Conservation (phyloP, 2,888 invertebrate genomes). For the Heliothis peltigera region DNA sequence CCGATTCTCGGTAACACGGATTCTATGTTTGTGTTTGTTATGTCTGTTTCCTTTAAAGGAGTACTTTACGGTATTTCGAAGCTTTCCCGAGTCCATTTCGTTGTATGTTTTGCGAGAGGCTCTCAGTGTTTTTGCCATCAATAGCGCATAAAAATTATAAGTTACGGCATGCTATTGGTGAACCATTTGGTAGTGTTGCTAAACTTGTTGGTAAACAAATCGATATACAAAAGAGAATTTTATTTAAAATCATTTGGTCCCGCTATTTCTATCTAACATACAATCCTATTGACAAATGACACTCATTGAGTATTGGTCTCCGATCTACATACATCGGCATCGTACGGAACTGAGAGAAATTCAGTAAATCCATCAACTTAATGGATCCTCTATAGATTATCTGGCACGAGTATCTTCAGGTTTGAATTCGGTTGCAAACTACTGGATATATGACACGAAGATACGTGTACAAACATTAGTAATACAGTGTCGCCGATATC, state of each 20-base stretch:
- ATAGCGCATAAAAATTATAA: constrained; percentile 41
- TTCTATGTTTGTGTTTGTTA: constrained; percentile 37
- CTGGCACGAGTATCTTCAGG: constrained; percentile 3
- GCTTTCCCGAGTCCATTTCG: constrained; percentile 15
- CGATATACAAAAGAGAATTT: no score
- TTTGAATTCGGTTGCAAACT: background rate
- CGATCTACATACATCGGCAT: background rate
- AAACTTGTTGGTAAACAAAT: no score
- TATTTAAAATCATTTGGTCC: background rate
- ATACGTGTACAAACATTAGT: constrained; percentile 12
- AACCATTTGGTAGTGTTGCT: constrained; percentile 27
- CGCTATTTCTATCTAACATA: background rate
- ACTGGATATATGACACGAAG: constrained; percentile 8
- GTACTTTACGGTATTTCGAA: constrained; percentile 25
- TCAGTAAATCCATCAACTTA: constrained; percentile 28
- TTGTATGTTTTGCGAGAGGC: constrained; percentile 8
- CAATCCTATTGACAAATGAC: background rate
- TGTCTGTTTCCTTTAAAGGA: constrained; percentile 30
- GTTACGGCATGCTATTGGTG: constrained; percentile 36
- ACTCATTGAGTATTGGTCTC: background rate
- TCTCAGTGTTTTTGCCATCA: constrained; percentile 9
- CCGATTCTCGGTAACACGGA: constrained; percentile 38
- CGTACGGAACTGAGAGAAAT: background rate
- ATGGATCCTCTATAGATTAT: constrained; percentile 21
- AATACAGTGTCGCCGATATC: background rate